phyloP scores from a whole-genome alignment of 2,797 vertebrate genomes.

The Mus minutoides region DNA sequence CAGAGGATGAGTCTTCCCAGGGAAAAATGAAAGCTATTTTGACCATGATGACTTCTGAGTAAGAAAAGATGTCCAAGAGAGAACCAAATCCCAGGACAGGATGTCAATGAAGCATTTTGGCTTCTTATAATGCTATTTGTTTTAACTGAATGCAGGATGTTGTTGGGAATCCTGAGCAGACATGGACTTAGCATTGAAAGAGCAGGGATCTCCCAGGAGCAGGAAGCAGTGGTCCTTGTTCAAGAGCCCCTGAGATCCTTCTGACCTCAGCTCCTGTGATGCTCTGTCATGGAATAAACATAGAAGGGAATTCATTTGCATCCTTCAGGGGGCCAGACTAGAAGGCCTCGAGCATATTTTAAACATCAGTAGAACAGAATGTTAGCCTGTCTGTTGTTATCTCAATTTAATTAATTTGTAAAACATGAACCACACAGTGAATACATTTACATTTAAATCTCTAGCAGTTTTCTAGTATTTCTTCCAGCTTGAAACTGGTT shows the following conservation, averaged over 20 bases:
- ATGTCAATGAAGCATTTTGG: neutral
- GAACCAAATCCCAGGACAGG: conserved; percentile 9
- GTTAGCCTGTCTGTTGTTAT: neutral
- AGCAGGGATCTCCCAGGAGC: neutral
- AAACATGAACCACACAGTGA: neutral
- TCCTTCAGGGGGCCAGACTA: neutral
- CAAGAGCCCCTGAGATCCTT: neutral
- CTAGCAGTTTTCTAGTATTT: neutral
- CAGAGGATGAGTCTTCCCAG: neutral
- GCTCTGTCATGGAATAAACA: neutral
- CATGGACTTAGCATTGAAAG: neutral
- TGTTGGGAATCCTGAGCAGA: neutral
- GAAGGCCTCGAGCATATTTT: neutral
- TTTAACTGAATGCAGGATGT: neutral
- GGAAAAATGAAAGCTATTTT: neutral
- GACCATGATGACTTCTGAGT: neutral
- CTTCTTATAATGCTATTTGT: neutral
- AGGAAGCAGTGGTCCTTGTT: neutral
- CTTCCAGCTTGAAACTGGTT: neutral
- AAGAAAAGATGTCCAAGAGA: neutral
- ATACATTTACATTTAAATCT: neutral
- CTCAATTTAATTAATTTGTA: conserved; percentile 35
- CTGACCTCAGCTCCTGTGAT: neutral
- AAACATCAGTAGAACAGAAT: neutral
- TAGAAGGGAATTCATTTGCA: neutral